phyloP scores from a whole-genome alignment of 2,888 invertebrate genomes.

The Drosophila atripex region DNA sequence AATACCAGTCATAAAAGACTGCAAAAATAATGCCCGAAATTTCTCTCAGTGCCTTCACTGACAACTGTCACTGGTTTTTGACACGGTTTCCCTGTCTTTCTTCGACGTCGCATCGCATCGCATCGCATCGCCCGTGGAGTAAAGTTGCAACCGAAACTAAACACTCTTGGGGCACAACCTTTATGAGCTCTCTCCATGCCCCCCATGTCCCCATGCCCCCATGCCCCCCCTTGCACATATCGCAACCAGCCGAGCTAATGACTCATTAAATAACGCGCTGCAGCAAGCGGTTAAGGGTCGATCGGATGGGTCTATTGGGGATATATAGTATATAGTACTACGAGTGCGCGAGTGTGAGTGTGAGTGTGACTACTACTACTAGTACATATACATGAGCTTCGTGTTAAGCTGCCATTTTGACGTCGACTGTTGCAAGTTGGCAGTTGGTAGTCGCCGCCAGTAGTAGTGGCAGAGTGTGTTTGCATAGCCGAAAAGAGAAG shows the following conservation, averaged over 20 bases:
- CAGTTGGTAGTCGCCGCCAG: not conserved
- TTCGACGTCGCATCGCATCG: constrained; percentile 26
- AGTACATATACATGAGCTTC: constrained; percentile 76
- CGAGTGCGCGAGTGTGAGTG: not conserved
- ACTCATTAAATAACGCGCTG: constrained; percentile 71
- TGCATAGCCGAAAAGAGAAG: constrained; percentile 46
- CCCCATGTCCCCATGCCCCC: too few relatives aligned
- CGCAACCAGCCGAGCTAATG: constrained; percentile 54
- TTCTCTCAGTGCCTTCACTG: constrained; percentile 39
- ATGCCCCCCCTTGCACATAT: constrained; percentile 20
- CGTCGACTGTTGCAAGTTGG: constrained; percentile 44
- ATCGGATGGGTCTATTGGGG: not conserved
- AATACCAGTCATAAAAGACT: too few relatives aligned
- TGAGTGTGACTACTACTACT: not conserved
- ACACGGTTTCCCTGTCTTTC: constrained; percentile 54
- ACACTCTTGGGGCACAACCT: constrained; percentile 44
- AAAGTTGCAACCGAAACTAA: constrained; percentile 37
- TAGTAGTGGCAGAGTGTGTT: constrained; percentile 45
- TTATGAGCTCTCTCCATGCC: constrained; percentile 14
- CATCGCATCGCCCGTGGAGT: constrained; percentile 29
- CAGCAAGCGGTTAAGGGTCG: constrained; percentile 25
- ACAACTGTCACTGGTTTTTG: constrained; percentile 70
- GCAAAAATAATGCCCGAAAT: not conserved
- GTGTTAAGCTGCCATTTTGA: constrained; percentile 76
- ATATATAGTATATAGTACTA: not conserved